Conservation (phyloP, 2,888 invertebrate species). For the Euzophera pinguis region DNA sequence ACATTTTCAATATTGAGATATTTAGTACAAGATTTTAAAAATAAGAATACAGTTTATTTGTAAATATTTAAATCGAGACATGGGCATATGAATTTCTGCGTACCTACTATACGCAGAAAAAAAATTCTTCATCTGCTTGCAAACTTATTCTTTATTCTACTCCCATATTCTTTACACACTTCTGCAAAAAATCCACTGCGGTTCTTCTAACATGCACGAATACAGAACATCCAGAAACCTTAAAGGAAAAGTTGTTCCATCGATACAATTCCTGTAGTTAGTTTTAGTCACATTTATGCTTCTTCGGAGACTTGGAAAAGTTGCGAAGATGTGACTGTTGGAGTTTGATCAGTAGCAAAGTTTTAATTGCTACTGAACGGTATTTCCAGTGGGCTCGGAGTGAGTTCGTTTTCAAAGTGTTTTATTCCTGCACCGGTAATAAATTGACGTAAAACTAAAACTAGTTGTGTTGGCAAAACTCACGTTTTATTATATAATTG, state of each 20-base stretch:
- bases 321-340: conserved; percentile 62
- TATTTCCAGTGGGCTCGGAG: conserved; percentile 46
- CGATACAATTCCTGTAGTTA: conserved; percentile 34
- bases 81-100: too few relatives aligned
- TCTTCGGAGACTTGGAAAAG: conserved; percentile 40
- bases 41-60: too few relatives aligned
- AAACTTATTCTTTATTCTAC: too few relatives aligned
- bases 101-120: too few relatives aligned
- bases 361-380: conserved; percentile 73
- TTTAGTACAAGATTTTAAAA: too few relatives aligned
- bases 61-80: too few relatives aligned
- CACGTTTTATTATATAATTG: conserved; percentile 12
- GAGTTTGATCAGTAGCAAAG: conserved; percentile 71
- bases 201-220: neutral
- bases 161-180: too few relatives aligned
- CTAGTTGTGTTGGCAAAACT: conserved; percentile 10
- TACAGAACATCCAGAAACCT: conserved; percentile 2
- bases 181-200: too few relatives aligned
- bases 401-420: conserved; percentile 49
- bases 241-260: conserved; percentile 34
- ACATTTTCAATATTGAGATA: too few relatives aligned
- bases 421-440: conserved; percentile 47
- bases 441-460: conserved; percentile 29
- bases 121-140: too few relatives aligned
- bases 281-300: conserved; percentile 45